phyloP scores from a whole-genome alignment of 2,113 vertebrate genomes.

The Emydura subglobosa region DNA sequence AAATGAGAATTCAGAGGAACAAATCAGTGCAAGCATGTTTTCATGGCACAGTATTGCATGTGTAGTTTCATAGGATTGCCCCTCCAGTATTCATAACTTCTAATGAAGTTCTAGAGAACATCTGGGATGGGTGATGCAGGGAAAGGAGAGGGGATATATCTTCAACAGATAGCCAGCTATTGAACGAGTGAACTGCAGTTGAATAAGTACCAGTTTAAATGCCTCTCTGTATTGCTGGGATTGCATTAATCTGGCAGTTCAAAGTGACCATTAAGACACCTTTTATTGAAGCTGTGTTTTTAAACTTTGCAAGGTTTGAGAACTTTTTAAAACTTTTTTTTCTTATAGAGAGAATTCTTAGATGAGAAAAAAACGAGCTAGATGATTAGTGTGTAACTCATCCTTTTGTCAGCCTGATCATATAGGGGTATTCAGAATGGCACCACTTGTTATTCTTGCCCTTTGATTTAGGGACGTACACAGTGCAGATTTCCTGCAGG shows the following conservation, averaged over 20 bases:
- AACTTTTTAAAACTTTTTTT: constrained; percentile 1
- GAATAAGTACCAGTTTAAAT: constrained; percentile 6
- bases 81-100: constrained; percentile 18
- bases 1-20: neutral
- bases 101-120: constrained; percentile 5
- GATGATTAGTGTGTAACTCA: neutral
- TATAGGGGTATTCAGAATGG: neutral
- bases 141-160: neutral
- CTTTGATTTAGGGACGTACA: neutral
- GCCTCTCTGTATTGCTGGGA: constrained; percentile 61
- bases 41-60: constrained; percentile 50
- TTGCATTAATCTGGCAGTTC: constrained; percentile 25
- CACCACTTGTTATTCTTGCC: neutral
- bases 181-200: neutral
- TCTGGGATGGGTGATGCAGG: neutral
- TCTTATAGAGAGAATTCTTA: neutral
- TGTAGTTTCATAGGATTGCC: neutral
- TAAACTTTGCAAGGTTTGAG: constrained; percentile 31
- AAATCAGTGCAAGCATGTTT: constrained; percentile 30
- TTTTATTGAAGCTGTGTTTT: constrained; percentile 53
- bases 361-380: neutral
- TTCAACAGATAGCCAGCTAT: neutral
- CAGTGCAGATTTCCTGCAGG: neutral
- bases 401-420: neutral
- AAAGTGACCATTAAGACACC: constrained; percentile 26